A percentile compares a stretch with the other conserved stretches of the same genome.
phyloP scores from a whole-genome alignment of 1,140 invertebrate species.

The Cephus cinctus region DNA sequence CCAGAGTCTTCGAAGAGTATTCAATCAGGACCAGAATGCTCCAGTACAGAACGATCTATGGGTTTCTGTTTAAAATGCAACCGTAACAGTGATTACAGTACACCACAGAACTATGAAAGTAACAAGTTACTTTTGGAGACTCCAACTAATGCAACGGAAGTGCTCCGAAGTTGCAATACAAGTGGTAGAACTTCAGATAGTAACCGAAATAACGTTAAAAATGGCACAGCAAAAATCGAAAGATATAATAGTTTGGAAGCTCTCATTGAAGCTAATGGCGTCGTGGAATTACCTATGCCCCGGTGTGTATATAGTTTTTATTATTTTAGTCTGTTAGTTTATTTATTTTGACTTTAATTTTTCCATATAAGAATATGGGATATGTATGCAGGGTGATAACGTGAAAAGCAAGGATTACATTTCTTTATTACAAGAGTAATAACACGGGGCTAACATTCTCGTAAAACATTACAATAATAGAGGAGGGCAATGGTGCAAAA shows the following conservation, averaged over 20 bases:
- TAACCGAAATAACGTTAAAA: no score
- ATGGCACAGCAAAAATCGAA: constrained; percentile 21
- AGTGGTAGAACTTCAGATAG: background rate
- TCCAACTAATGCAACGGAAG: constrained; percentile 47
- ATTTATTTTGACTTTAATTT: no score
- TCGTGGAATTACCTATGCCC: constrained; percentile 65
- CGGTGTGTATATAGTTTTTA: constrained; percentile 46
- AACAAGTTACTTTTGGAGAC: constrained; percentile 41
- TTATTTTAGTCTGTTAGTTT: no score
- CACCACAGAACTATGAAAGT: constrained; percentile 27
- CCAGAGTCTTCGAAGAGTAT: constrained; percentile 48
- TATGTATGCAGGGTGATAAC: no score
- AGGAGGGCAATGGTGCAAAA: no score
- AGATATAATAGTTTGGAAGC: constrained; percentile 41
- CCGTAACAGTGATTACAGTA: constrained; percentile 21
- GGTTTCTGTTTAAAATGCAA: constrained; percentile 38
- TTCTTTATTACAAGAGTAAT: no score
- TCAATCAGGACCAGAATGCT: constrained; percentile 23
- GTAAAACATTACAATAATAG: no score
- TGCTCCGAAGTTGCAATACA: constrained; percentile 36
- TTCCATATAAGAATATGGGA: no score
- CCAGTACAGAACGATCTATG: constrained; percentile 17
- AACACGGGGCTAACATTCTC: no score
- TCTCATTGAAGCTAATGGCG: constrained; percentile 50
- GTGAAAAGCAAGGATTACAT: no score